Conservation (phyloP, 2,113 vertebrate species). For the Eidolon helvum region DNA sequence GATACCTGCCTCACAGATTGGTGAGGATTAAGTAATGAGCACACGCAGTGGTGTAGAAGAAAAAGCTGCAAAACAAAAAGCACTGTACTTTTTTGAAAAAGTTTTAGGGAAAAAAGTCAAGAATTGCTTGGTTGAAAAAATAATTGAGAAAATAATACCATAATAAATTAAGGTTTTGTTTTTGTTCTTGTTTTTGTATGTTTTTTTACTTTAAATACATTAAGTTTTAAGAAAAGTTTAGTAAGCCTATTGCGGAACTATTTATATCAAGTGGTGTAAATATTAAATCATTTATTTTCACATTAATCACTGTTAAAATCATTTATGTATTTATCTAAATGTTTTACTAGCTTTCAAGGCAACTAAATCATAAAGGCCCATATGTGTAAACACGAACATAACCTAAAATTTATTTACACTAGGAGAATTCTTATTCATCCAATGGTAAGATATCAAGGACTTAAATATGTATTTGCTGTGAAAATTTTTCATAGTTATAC, state of each 20-base stretch:
- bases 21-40: neutral
- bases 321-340: neutral
- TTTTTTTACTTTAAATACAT: neutral
- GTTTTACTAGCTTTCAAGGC: neutral
- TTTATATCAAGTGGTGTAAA: neutral
- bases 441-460: neutral
- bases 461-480: neutral
- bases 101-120: neutral
- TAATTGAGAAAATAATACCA: neutral
- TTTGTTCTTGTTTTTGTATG: too few species aligned
- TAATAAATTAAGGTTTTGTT: neutral
- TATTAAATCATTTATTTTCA: neutral
- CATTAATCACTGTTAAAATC: neutral
- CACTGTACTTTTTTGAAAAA: neutral
- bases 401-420: neutral
- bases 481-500: neutral
- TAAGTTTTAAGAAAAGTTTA: neutral
- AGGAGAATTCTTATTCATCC: neutral
- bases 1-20: neutral
- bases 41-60: neutral
- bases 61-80: neutral
- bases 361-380: neutral
- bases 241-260: neutral
- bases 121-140: neutral
- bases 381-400: neutral